Conservation (phyloP, 2,888 invertebrate species). For the Sinelater perroti region DNA sequence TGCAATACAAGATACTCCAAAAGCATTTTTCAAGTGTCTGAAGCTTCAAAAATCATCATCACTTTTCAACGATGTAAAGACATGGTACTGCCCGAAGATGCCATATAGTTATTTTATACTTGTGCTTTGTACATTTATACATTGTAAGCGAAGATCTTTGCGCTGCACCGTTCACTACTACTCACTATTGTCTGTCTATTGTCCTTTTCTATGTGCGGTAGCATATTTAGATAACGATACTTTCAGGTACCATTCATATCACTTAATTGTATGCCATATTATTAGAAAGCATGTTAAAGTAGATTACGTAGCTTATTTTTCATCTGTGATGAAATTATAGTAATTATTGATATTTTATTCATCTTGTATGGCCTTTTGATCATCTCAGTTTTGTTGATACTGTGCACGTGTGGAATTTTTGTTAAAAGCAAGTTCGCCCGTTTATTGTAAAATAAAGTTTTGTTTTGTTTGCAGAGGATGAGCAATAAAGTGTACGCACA, state of each 20-base stretch:
- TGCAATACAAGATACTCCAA: too few species aligned
- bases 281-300: constrained; percentile 29
- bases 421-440: too few species aligned
- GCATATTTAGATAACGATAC: background rate
- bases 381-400: too few species aligned
- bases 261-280: constrained; percentile 36
- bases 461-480: too few species aligned
- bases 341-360: constrained; percentile 12
- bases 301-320: constrained; percentile 38
- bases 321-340: constrained; percentile 50
- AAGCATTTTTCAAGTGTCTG: too few species aligned
- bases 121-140: too few species aligned
- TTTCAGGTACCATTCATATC: constrained; percentile 31
- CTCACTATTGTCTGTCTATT: background rate
- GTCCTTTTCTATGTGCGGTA: background rate
- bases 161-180: constrained; percentile 6
- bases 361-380: constrained; percentile 7
- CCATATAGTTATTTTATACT: background rate
- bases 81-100: background rate
- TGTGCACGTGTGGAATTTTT: too few species aligned
- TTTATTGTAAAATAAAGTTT: too few species aligned
- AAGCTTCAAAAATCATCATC: too few species aligned
- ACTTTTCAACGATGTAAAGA: background rate
- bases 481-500: too few species aligned
- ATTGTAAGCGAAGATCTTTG: constrained; percentile 7